These are phyloP conservation scores for Abramis brama DNA, from an alignment of 2,113 vertebrate genomes.

Conservation along the genomic window DNA sequence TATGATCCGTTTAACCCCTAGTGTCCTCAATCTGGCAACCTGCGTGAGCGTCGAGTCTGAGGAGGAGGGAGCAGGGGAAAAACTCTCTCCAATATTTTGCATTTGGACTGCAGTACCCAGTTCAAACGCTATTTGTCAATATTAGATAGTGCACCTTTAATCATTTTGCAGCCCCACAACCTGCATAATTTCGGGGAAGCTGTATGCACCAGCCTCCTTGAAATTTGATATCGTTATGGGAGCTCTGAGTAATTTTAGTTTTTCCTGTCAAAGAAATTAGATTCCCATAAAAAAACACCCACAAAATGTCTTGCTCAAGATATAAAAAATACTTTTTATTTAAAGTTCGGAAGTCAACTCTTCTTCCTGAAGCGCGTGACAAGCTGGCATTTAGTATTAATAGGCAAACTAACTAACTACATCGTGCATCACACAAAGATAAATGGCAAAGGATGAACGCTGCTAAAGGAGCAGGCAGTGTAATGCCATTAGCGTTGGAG, in stretches of 20 bases:
- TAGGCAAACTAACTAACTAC: conserved; percentile 1
- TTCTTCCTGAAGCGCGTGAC: conserved; percentile 4
- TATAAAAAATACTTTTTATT: conserved; percentile 15
- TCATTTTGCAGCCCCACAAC: neutral
- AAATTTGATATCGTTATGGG: neutral
- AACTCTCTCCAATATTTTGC: too few species aligned
- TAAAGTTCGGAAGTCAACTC: conserved; percentile 6
- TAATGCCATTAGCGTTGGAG: conserved; percentile 52
- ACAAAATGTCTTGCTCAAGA: conserved; percentile 7
- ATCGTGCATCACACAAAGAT: conserved; percentile 31
- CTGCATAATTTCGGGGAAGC: neutral
- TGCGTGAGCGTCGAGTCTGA: too few species aligned
- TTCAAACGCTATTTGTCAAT: too few species aligned
- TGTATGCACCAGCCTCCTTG: neutral
- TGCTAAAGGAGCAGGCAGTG: conserved; percentile 32
- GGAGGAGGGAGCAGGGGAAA: too few species aligned
- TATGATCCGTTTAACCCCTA: too few species aligned
- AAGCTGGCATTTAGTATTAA: conserved; percentile 36
- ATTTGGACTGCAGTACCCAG: too few species aligned
- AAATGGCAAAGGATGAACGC: conserved; percentile 40
- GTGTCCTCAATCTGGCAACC: too few species aligned
- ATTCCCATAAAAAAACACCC: neutral
- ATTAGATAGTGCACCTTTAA: too few species aligned
- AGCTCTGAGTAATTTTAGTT: neutral
- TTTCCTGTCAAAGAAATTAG: conserved; percentile 3